These are phyloP conservation scores for Ferdinandea cuprea DNA, from an alignment of 2,888 invertebrate genomes.

Conservation along the genomic window DNA sequence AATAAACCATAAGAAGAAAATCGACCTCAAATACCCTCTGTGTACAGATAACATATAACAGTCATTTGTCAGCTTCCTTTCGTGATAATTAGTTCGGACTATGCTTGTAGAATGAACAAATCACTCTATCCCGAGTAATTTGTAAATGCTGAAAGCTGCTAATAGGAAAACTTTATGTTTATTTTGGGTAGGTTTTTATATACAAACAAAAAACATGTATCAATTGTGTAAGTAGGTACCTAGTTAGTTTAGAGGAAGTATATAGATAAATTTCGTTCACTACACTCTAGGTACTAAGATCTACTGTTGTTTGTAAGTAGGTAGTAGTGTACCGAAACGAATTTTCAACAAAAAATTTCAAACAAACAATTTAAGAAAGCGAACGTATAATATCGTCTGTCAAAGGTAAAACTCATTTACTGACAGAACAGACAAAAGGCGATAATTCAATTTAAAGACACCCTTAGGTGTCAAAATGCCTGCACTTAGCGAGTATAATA, in stretches of 20 bases:
- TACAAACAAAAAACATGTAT: slow-evolving; percentile 22
- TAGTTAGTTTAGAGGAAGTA: slow-evolving; percentile 57
- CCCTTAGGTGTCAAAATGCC: no score
- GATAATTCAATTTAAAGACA: no score
- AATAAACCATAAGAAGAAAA: slow-evolving; percentile 15
- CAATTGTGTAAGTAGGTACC: slow-evolving; percentile 48
- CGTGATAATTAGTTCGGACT: slow-evolving; percentile 68
- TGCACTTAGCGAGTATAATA: no score
- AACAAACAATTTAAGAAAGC: slow-evolving; percentile 52
- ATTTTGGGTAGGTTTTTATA: slow-evolving; percentile 2
- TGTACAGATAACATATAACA: slow-evolving; percentile 31
- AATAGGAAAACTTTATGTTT: slow-evolving; percentile 68
- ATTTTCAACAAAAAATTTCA: slow-evolving; percentile 20
- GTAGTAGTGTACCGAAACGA: neutral
- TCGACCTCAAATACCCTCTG: slow-evolving; percentile 23
- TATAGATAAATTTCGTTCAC: slow-evolving; percentile 36
- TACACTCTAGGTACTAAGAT: neutral
- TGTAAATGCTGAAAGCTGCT: slow-evolving; percentile 70
- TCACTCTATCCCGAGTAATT: slow-evolving; percentile 65
- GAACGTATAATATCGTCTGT: no score
- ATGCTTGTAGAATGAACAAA: slow-evolving; percentile 55
- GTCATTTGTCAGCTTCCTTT: slow-evolving; percentile 70
- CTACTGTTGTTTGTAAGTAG: neutral
- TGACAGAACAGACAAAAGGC: no score
- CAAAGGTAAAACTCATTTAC: no score